Evolutionary conservation across 1,140 invertebrate genomes (phyloP), one percentile per base, ranked within the genome.

Genomic region (Cydia fagiglandana): DNA sequence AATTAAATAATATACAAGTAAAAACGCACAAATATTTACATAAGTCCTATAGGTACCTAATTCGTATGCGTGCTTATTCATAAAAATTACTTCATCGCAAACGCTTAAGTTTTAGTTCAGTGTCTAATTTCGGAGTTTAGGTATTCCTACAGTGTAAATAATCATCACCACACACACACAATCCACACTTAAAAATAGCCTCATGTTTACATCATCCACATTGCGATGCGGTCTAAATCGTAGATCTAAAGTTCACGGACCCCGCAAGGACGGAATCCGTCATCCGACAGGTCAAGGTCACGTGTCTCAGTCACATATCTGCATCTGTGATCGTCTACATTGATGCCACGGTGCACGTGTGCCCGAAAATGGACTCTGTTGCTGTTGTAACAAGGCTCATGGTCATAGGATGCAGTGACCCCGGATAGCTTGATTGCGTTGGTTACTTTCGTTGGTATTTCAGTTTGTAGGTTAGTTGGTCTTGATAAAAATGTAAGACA

Each of bases 261-360:
- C 89, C 80, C 86, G 81, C 90, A 92, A 92, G 90, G 90, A 90
- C 88, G 89, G 84, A 87, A 91, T 90, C 84, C 83, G 89, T 92
- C 90, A 91, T 87, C 80, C 80, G 80, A 77, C 45, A 78, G 85
- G 85, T 89, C 89, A 91, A 91, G 90, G 90, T 86, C 88, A 88
- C 85, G 77, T 73, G 64, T 76, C 34, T 77, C 76, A 77, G 76
- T 76, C 68, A 73, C 76, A 76, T 88, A 89, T 90, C 88, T 92
- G 88, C 89, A 91, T 90, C 88, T 90, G 87, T 83, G 88, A 91
- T 91, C 87, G 83, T 87, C 86, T 84, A 90, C 89, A 86, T 85
- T 90, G 89, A 91, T 91, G 88, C 74, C 64, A 76, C 75, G 38
- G 75, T 84, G 83, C 86, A 88, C 68, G 45, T 75, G 50, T 75